Conservation (phyloP, 2,888 invertebrate species). For the Lingula anatina region DNA sequence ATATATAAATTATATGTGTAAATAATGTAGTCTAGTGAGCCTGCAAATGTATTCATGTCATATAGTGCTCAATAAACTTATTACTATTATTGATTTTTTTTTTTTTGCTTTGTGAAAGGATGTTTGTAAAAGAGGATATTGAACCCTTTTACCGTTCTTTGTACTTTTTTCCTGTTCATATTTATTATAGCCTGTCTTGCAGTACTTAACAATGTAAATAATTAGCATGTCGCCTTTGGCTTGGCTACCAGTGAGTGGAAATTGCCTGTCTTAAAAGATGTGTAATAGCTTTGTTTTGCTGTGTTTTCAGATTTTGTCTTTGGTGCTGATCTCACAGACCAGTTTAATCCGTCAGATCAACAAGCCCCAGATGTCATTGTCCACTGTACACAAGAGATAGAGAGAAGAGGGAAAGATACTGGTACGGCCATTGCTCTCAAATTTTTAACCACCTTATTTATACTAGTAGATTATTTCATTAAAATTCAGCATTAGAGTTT, state of each 20-base stretch:
- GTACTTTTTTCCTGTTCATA: too few species aligned
- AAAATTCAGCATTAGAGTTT: too few species aligned
- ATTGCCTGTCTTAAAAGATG: too few species aligned
- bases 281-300: too few species aligned
- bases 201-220: too few species aligned
- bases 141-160: too few species aligned
- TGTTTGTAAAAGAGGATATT: not conserved
- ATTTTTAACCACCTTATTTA: too few species aligned
- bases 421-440: too few species aligned
- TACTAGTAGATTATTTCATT: too few species aligned
- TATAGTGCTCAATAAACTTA: not conserved
- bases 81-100: not conserved
- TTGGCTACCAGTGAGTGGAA: too few species aligned
- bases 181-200: too few species aligned
- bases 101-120: slow-evolving; percentile 6
- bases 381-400: slow-evolving; percentile 62
- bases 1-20: not conserved
- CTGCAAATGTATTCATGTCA: not conserved
- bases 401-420: slow-evolving; percentile 55
- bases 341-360: slow-evolving; percentile 59
- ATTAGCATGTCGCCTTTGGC: too few species aligned
- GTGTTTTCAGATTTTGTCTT: slow-evolving; percentile 56
- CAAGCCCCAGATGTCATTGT: slow-evolving; percentile 62
- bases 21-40: not conserved
- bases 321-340: slow-evolving; percentile 62